A percentile compares a stretch with the other conserved stretches of the same genome.
phyloP scores from a whole-genome alignment of 1,140 invertebrate species.

The Lepidurus couesii region DNA sequence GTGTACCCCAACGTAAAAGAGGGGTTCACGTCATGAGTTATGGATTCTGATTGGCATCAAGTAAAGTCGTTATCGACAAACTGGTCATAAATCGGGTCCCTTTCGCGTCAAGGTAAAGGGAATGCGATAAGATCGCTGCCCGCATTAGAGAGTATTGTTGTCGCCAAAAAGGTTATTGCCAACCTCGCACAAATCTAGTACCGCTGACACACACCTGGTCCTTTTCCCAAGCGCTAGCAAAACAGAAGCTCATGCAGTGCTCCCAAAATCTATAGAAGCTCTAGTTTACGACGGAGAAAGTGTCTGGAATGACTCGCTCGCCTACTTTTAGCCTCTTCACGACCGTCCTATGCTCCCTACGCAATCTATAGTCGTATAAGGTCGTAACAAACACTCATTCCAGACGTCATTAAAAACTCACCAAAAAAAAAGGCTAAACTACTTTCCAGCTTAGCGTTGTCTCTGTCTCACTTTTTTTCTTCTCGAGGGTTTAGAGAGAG shows the following conservation, averaged over 20 bases:
- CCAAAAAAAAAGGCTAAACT: not conserved
- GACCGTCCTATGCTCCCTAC: not conserved
- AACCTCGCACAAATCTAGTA: not conserved
- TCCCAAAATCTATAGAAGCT: not conserved
- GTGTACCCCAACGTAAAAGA: not conserved
- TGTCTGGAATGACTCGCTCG: not conserved
- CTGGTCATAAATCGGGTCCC: constrained; percentile 8
- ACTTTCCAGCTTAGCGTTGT: too few species aligned
- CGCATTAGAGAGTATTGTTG: not conserved
- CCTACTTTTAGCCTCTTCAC: not conserved
- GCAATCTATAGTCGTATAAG: not conserved
- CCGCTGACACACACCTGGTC: not conserved
- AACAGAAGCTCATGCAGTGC: constrained; percentile 12
- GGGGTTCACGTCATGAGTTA: not conserved
- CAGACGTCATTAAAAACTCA: not conserved
- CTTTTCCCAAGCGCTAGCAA: not conserved
- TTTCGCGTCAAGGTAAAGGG: not conserved
- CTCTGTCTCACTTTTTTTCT: too few species aligned
- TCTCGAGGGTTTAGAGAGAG: not conserved
- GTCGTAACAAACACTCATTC: not conserved
- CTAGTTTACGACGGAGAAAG: not conserved
- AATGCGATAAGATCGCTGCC: not conserved
- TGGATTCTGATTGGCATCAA: not conserved
- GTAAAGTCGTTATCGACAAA: not conserved
- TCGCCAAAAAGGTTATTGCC: not conserved